A percentile compares a stretch with the other conserved stretches of the same genome.
phyloP scores from a whole-genome alignment of 2,888 invertebrate species.

The Nemapogon koenigi region DNA sequence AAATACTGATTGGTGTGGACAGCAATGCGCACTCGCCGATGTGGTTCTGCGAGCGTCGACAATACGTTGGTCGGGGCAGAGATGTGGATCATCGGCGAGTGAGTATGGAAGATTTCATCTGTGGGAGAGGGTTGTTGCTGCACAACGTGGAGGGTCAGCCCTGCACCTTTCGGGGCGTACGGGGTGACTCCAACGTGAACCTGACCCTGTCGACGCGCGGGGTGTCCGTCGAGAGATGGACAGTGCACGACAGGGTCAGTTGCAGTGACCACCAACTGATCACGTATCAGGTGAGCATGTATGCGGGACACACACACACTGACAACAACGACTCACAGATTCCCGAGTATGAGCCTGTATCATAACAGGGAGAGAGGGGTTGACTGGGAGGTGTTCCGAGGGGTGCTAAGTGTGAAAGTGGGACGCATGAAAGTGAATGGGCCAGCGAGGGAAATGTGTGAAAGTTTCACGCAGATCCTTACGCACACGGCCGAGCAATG shows the following conservation, averaged over 20 bases:
- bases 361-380: background rate
- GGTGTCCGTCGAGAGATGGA: background rate
- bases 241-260: background rate
- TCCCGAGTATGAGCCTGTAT: background rate
- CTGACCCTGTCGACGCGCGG: constrained; percentile 6
- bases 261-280: constrained; percentile 3
- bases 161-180: background rate
- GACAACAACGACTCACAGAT: no score
- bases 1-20: constrained; percentile 5
- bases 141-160: background rate
- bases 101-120: constrained; percentile 6
- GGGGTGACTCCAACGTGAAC: constrained; percentile 5
- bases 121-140: background rate
- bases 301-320: no score
- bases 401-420: background rate
- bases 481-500: constrained; percentile 7
- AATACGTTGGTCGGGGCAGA: constrained; percentile 3
- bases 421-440: background rate
- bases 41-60: no score
- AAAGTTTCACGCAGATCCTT: constrained; percentile 2
- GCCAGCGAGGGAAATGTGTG: constrained; percentile 3
- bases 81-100: background rate
- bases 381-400: background rate
- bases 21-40: constrained; percentile 10
- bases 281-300: background rate